Base-by-base conservation (phyloP, 1,140 invertebrate genomes). In the Limonius californicus region DNA sequence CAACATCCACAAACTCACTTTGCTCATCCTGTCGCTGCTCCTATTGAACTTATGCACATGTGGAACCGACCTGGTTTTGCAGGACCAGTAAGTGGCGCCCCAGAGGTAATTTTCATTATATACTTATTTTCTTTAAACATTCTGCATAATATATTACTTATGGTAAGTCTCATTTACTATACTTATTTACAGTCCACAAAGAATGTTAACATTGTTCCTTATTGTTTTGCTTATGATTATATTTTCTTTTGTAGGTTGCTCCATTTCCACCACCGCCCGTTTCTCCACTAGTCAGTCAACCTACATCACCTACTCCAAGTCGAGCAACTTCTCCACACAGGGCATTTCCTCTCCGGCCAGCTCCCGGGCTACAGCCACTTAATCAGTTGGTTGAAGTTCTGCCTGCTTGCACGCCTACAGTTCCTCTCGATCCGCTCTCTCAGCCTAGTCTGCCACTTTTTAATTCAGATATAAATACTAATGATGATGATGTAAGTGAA, bases 211-310 rank as follows among this genome's bases (percentile, higher is more conserved):
- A n/a, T n/a, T n/a, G n/a, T n/a, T n/a, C n/a, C n/a, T n/a, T n/a
- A n/a, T n/a, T 18, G 56, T 55, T 65, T 14, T 21, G 15, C 21
- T 15, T 50, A 9, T 58, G 42, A 39, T 21, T 55, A 50, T 55
- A 32, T 57, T 20, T 8, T 47, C 12, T 1, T 47, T 47, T 59
- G 20, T 21, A 74, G 74, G 68, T 73, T 19, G 62, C 76, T 58
- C 72, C 79, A 60, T 79, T 79, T 72, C 76, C 76, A 20, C 73
- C 74, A 39, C 81, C 76, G 68, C 72, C 75, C 20, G 68, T 78
- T 56, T 85, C 85, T 19, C 83, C 84, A 1, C 76, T 85, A 70
- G 74, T 84, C 66, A 85, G 82, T 64, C 83, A 84, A 69, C 75
- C 79, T 59, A 74, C 77, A 12, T 81, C 80, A 8, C 83, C 84